phyloP scores from a whole-genome alignment of 2,888 invertebrate species.

The Plemyria rubiginata region DNA sequence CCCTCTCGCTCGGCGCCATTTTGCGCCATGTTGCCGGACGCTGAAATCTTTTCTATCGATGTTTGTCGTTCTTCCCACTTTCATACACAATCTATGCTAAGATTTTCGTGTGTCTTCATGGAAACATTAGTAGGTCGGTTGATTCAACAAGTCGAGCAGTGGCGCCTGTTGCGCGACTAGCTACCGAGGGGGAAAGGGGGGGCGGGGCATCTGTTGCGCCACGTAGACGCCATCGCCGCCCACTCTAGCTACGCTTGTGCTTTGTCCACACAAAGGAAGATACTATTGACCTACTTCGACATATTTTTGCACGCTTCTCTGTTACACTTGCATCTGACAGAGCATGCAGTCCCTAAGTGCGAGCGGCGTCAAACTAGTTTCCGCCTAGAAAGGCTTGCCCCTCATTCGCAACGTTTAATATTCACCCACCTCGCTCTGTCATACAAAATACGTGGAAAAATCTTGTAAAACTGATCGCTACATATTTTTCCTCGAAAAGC shows the following conservation, averaged over 20 bases:
- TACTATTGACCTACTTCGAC: conserved; percentile 72
- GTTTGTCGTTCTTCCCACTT: conserved; percentile 45
- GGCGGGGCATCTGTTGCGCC: conserved; percentile 81
- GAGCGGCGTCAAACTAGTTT: conserved; percentile 35
- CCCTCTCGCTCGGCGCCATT: conserved; percentile 26
- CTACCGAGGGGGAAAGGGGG: conserved; percentile 47
- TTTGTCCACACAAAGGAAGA: conserved; percentile 65
- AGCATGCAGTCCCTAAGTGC: conserved; percentile 38
- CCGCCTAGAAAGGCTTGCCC: conserved; percentile 23
- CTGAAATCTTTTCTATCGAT: conserved; percentile 26
- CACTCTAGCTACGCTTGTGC: conserved; percentile 62
- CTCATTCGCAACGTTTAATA: conserved; percentile 28
- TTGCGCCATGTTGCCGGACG: conserved; percentile 28
- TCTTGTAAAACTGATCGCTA: conserved; percentile 20
- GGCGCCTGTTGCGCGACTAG: conserved; percentile 74
- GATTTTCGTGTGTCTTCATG: conserved; percentile 67
- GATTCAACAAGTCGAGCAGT: conserved; percentile 81
- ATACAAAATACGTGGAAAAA: conserved; percentile 31
- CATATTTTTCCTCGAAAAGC: conserved; percentile 1
- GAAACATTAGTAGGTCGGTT: conserved; percentile 83
- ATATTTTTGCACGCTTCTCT: conserved; percentile 48
- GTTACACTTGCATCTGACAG: conserved; percentile 45
- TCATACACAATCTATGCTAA: conserved; percentile 44
- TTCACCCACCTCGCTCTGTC: conserved; percentile 26
- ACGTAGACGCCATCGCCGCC: conserved; percentile 77